Conservation (phyloP, 2,888 invertebrate genomes). For the Macrostomum cliftonense region DNA sequence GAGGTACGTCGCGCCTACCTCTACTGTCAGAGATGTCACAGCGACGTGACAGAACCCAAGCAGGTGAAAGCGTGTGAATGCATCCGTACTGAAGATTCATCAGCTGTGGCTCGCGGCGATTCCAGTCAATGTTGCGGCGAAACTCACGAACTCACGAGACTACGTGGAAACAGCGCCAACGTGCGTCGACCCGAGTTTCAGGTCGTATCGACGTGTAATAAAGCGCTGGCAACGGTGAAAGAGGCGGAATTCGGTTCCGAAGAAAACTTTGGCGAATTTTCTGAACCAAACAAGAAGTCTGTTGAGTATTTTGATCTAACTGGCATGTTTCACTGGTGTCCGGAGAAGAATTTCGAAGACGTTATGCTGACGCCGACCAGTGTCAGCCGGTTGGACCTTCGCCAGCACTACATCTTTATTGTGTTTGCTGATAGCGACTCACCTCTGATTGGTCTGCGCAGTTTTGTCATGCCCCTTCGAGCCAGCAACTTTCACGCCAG, state of each 20-base stretch:
- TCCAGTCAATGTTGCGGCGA: no score
- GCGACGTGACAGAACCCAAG: neutral
- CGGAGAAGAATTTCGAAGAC: constrained; percentile 61
- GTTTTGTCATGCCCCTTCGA: constrained; percentile 88
- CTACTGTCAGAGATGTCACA: constrained; percentile 8
- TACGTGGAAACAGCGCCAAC: no score
- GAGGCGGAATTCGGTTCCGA: no score
- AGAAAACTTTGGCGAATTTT: no score
- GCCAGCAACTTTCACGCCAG: constrained; percentile 96
- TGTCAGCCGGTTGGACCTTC: no score
- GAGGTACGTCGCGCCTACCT: constrained; percentile 48
- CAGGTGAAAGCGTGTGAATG: constrained; percentile 3
- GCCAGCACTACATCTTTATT: constrained; percentile 53
- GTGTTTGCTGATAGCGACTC: constrained; percentile 92
- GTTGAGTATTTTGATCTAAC: constrained; percentile 58
- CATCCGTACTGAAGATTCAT: neutral
- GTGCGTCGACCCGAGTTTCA: no score
- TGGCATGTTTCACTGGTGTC: constrained; percentile 98
- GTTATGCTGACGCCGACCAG: no score
- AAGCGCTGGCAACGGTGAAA: no score
- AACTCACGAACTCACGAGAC: no score
- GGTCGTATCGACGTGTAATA: no score
- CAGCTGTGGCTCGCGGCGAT: no score
- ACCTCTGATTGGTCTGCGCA: constrained; percentile 79
- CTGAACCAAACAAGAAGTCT: no score